These are phyloP conservation scores for Chelonoidis abingdonii DNA, from an alignment of 2,113 vertebrate genomes.

Conservation along the genomic window DNA sequence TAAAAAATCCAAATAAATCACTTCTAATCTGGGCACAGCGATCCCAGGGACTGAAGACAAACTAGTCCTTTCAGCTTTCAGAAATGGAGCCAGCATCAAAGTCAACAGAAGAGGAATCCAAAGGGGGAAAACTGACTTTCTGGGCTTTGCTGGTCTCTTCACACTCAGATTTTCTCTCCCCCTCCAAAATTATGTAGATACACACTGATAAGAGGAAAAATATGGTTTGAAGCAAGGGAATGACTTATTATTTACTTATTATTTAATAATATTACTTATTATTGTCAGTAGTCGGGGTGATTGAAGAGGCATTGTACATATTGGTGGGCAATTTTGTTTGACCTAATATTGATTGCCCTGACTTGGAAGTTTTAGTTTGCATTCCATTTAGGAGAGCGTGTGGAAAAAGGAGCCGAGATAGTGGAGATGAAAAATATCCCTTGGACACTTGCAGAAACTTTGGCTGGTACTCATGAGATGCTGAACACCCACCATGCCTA, in stretches of 20 bases:
- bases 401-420: not conserved
- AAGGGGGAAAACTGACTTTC: constrained; percentile 44
- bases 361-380: constrained; percentile 16
- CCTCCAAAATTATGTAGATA: not conserved
- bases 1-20: constrained; percentile 45
- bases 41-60: constrained; percentile 44
- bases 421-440: not conserved
- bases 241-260: constrained; percentile 22
- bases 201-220: constrained; percentile 27
- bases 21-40: constrained; percentile 56
- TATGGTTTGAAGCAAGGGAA: not conserved
- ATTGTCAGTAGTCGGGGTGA: not conserved
- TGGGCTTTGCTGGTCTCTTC: constrained; percentile 46
- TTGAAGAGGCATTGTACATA: not conserved
- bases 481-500: not conserved
- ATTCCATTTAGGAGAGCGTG: not conserved
- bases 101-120: not conserved
- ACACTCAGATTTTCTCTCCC: constrained; percentile 37
- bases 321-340: not conserved
- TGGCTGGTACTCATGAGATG: not conserved
- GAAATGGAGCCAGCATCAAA: constrained; percentile 47
- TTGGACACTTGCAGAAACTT: not conserved
- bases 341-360: not conserved
- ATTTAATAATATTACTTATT: too few relatives aligned
- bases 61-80: constrained; percentile 57